A percentile compares a stretch with the other conserved stretches of the same genome.
phyloP scores from a whole-genome alignment of 2,113 vertebrate genomes.

The mouse (Mus musculus) region GRCm39 chr2:92865001-92865500 shows the following conservation, averaged over 20 bases:
- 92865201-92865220: not conserved
- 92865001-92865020: not conserved
- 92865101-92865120: not conserved
- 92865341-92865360: not conserved
- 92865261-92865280: too few species aligned
- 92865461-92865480: not conserved
- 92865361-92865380: not conserved
- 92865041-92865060: not conserved
- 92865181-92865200: not conserved
- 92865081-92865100: accelerated
- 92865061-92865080: too few species aligned
- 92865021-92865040: not conserved
- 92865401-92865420: not conserved
- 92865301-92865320: not conserved
- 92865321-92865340: not conserved
- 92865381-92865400: not conserved
- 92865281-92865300: not conserved
- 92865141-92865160: not conserved
- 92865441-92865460: not conserved
- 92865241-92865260: not conserved
- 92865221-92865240: not conserved
- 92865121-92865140: not conserved
- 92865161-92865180: not conserved
- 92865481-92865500: not conserved
- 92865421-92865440: not conserved